These are phyloP conservation scores for Melieria omissa DNA, from an alignment of 2,888 invertebrate species.

Conservation along the genomic window DNA sequence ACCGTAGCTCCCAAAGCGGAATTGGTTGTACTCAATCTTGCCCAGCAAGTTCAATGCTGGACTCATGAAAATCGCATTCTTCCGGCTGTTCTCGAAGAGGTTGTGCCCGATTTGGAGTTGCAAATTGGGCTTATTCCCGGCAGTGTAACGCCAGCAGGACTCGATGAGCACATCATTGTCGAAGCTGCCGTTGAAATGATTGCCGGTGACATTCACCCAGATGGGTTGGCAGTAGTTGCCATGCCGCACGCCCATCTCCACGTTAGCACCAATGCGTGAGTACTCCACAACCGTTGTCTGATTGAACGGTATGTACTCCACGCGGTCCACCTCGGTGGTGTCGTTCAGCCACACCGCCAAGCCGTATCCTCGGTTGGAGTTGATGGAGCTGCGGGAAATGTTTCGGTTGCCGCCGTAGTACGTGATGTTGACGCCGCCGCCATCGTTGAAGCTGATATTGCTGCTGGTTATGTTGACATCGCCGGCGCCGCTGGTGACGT, in stretches of 20 bases:
- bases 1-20: slow-evolving; percentile 83
- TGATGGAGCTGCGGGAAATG: slow-evolving; percentile 85
- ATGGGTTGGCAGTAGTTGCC: slow-evolving; percentile 92
- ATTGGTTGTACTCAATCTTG: slow-evolving; percentile 88
- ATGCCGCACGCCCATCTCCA: slow-evolving; percentile 87
- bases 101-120: slow-evolving; percentile 87
- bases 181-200: slow-evolving; percentile 82
- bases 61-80: slow-evolving; percentile 80
- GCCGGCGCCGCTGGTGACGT: slow-evolving; percentile 90
- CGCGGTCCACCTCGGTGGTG: slow-evolving; percentile 71
- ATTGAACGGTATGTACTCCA: slow-evolving; percentile 82
- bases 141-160: slow-evolving; percentile 77
- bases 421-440: slow-evolving; percentile 95
- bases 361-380: slow-evolving; percentile 89
- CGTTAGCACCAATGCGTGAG: slow-evolving; percentile 86
- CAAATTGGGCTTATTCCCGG: slow-evolving; percentile 68
- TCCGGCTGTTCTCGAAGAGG: slow-evolving; percentile 79
- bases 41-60: slow-evolving; percentile 85
- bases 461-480: slow-evolving; percentile 94
- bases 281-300: slow-evolving; percentile 90
- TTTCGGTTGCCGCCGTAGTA: slow-evolving; percentile 95
- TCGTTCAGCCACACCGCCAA: slow-evolving; percentile 91
- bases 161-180: slow-evolving; percentile 84
- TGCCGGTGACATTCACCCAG: slow-evolving; percentile 92
- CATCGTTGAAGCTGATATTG: slow-evolving; percentile 88